Percentiles rank a stretch among this genome's conserved stretches.
phyloP scores from a whole-genome alignment of 1,140 invertebrate species.

The Ylistrum balloti region DNA sequence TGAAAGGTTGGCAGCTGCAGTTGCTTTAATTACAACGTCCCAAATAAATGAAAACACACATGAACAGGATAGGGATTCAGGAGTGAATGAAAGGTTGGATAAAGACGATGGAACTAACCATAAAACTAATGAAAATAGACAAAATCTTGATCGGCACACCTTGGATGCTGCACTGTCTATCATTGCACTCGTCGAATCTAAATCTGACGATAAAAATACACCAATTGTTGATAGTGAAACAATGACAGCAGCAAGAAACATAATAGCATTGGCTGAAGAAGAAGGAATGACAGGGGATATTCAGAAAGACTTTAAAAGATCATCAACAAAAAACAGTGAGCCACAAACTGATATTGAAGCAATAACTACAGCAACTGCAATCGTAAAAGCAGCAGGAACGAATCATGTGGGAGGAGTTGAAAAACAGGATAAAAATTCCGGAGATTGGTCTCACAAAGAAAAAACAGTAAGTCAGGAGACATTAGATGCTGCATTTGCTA shows the following conservation, averaged over 20 bases:
- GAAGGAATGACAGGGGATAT: background rate
- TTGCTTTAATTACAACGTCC: background rate
- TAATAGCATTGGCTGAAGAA: conserved; percentile 6
- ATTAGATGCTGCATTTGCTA: background rate
- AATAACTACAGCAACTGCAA: background rate
- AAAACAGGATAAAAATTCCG: background rate
- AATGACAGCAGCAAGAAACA: background rate
- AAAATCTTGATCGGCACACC: background rate
- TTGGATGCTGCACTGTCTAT: conserved; percentile 7
- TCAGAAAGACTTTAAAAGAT: background rate
- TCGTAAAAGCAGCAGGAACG: background rate
- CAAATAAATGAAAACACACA: background rate
- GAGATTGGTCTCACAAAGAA: background rate
- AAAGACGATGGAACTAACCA: background rate
- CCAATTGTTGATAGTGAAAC: background rate
- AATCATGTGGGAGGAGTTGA: background rate
- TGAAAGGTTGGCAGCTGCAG: conserved; percentile 2
- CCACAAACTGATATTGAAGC: background rate
- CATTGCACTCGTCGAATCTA: background rate
- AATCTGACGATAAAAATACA: background rate
- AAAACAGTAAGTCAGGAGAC: background rate
- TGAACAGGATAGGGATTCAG: background rate
- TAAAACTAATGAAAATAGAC: background rate
- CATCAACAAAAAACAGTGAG: background rate
- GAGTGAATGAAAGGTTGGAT: background rate